phyloP scores from a whole-genome alignment of 2,797 vertebrate species.

The Trematomus bernacchii region DNA sequence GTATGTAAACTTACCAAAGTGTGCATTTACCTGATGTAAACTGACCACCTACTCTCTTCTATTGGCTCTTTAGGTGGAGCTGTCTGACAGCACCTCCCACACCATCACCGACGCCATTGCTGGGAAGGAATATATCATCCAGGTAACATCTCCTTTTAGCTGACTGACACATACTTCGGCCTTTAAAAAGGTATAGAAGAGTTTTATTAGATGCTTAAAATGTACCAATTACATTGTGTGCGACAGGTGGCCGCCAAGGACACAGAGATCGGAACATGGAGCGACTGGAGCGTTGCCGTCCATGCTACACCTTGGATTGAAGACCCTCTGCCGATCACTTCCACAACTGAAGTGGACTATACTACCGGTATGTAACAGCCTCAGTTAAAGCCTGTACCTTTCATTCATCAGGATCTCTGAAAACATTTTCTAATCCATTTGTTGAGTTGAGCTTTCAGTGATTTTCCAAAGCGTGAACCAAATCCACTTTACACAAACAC shows the following conservation, averaged over 20 bases:
- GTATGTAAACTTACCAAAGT: not conserved
- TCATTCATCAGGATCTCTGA: not conserved
- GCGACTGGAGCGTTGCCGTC: conserved; percentile 96
- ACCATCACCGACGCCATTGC: conserved; percentile 95
- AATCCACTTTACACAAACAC: not conserved
- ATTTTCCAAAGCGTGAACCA: not conserved
- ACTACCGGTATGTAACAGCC: conserved; percentile 51
- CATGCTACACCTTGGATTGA: conserved; percentile 97
- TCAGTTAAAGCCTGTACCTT: not conserved
- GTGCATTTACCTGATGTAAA: not conserved
- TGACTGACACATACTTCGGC: too few relatives aligned
- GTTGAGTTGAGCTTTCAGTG: not conserved
- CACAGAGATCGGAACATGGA: conserved; percentile 97
- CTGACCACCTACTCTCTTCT: conserved; percentile 21
- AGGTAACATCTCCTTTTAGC: conserved; percentile 70
- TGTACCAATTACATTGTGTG: not conserved
- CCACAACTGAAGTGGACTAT: conserved; percentile 90
- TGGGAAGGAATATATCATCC: conserved; percentile 99
- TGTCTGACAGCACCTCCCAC: conserved; percentile 94
- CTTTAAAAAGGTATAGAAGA: too few relatives aligned
- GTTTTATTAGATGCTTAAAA: too few relatives aligned
- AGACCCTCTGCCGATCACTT: conserved; percentile 88
- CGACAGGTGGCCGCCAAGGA: conserved; percentile 94
- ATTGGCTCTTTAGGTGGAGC: conserved; percentile 89
- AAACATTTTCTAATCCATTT: not conserved